These are phyloP conservation scores for Zophobas atratus DNA, from an alignment of 1,140 invertebrate species.

Conservation along the genomic window DNA sequence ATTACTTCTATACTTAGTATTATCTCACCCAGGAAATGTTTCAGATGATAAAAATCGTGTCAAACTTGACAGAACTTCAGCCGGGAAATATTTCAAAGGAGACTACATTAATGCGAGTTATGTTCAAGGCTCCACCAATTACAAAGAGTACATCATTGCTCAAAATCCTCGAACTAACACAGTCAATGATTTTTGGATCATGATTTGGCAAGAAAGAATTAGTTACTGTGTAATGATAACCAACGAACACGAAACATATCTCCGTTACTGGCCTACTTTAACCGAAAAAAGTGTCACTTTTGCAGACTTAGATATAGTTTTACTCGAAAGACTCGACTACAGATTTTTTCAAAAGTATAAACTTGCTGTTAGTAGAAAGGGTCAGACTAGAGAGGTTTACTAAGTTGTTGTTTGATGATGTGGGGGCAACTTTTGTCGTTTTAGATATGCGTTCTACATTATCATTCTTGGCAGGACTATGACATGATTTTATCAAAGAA, in stretches of 20 bases:
- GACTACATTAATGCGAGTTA: not conserved
- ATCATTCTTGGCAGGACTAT: not conserved
- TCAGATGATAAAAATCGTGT: too few relatives aligned
- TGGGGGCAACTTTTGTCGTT: not conserved
- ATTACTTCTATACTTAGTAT: too few relatives aligned
- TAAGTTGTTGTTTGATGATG: not conserved
- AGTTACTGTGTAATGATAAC: conserved; percentile 84
- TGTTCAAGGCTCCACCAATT: conserved; percentile 74
- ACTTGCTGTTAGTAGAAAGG: not conserved
- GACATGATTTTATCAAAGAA: not conserved
- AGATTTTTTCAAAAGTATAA: not conserved
- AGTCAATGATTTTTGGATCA: conserved; percentile 83
- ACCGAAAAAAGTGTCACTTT: not conserved
- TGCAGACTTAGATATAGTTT: not conserved
- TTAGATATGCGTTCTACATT: not conserved
- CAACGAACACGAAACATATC: conserved; percentile 53
- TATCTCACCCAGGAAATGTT: too few relatives aligned
- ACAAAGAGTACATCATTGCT: conserved; percentile 81
- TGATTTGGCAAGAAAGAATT: conserved; percentile 81
- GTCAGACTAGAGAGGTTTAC: not conserved
- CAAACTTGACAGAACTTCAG: too few relatives aligned
- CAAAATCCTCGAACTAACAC: conserved; percentile 84
- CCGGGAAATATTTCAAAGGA: not conserved
- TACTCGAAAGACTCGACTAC: not conserved
- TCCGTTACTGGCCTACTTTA: not conserved